phyloP scores from a whole-genome alignment of 2,113 vertebrate species.

The Genyomyrus donnyi region DNA sequence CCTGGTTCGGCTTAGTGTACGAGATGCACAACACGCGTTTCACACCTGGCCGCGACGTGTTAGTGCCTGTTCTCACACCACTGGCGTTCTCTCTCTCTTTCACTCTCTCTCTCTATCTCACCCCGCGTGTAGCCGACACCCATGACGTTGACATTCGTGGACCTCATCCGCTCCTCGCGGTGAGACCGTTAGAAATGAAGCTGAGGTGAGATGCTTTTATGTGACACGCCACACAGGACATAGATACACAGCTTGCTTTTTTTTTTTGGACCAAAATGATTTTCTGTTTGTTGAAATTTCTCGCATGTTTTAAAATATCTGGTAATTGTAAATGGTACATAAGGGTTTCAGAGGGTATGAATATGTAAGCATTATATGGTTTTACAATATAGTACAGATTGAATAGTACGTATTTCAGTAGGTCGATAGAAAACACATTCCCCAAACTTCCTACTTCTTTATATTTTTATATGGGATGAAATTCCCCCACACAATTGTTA shows the following conservation, averaged over 20 bases:
- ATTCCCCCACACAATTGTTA: not conserved
- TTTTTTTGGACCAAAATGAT: not conserved
- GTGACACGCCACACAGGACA: not conserved
- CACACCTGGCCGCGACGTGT: not conserved
- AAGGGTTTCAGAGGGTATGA: not conserved
- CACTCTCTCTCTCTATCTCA: not conserved
- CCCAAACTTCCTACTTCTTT: not conserved
- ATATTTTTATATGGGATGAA: not conserved
- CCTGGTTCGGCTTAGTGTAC: not conserved
- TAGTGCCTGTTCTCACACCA: not conserved
- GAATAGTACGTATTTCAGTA: not conserved
- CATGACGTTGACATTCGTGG: not conserved
- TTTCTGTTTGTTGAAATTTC: not conserved
- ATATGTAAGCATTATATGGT: not conserved
- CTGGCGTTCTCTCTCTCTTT: not conserved
- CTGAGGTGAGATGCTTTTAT: not conserved
- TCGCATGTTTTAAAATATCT: not conserved
- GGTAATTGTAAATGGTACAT: not conserved
- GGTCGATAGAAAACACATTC: not conserved
- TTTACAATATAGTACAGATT: not conserved
- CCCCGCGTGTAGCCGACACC: not conserved
- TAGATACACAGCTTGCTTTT: not conserved
- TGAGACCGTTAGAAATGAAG: not conserved
- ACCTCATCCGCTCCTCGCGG: not conserved
- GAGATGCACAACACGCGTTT: not conserved